Evolutionary conservation across 2,888 invertebrate genomes (phyloP).

Genomic region (Labia minor): DNA sequence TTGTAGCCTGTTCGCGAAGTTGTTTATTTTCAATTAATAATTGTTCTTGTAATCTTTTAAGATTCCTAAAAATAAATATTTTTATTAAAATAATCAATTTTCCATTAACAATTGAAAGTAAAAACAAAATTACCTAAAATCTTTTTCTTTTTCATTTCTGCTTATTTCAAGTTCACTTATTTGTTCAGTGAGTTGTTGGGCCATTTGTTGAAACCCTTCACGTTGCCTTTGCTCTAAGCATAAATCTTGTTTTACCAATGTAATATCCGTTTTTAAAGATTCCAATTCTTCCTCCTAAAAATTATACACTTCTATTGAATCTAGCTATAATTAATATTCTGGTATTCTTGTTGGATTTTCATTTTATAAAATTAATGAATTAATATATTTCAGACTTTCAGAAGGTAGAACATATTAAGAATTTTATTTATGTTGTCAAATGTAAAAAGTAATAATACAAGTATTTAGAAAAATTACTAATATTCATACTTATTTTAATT

Average conservation of each 20-base stretch:
- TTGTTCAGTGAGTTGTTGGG: conserved; percentile 13
- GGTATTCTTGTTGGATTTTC: no score
- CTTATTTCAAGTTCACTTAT: background rate
- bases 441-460: no score
- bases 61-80: background rate
- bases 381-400: no score
- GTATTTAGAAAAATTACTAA: no score
- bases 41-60: background rate
- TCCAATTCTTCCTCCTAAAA: background rate
- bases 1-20: background rate
- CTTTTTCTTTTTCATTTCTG: background rate
- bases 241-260: background rate
- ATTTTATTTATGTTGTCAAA: no score
- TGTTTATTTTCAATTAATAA: background rate
- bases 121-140: background rate
- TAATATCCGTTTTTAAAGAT: background rate
- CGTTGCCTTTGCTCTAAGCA: background rate
- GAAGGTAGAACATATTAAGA: no score
- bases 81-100: background rate
- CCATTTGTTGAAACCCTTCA: background rate
- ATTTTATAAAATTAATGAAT: no score
- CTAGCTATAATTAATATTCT: no score
- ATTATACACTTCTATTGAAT: background rate
- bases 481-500: no score
- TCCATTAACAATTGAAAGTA: no score